Evolutionary conservation across 1,140 invertebrate genomes (phyloP).

Genomic region (Heliconius himera): DNA sequence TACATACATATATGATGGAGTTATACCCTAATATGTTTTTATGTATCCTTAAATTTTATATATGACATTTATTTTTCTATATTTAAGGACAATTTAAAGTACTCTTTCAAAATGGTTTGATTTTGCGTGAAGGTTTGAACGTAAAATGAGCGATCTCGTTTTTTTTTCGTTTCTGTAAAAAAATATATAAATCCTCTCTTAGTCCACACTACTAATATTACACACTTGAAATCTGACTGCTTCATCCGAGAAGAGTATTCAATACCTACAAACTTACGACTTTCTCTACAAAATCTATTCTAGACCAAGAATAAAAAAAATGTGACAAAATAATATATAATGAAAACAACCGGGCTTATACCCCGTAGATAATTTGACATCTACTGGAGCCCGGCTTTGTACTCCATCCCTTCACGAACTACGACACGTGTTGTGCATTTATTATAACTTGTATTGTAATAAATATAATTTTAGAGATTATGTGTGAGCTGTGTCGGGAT

Average conservation of each 20-base stretch:
- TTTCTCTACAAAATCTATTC: neutral
- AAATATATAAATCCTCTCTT: no score
- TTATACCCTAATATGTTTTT: no score
- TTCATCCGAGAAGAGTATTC: neutral
- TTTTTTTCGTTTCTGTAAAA: no score
- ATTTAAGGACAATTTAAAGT: no score
- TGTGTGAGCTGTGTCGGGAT: neutral
- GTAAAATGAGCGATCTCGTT: no score
- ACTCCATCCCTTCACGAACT: neutral
- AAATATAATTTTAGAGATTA: neutral
- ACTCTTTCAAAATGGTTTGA: no score
- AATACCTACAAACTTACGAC: neutral
- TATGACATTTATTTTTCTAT: no score
- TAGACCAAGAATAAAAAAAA: neutral
- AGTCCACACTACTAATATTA: no score
- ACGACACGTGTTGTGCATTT: neutral
- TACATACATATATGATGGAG: no score
- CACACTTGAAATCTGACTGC: neutral
- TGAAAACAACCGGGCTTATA: neutral
- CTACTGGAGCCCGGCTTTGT: neutral
- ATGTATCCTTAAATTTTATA: no score
- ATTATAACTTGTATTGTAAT: neutral
- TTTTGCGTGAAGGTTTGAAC: no score
- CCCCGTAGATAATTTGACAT: neutral
- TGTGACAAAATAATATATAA: no score